phyloP scores from a whole-genome alignment of 1,140 invertebrate species.

The Ooceraea biroi region DNA sequence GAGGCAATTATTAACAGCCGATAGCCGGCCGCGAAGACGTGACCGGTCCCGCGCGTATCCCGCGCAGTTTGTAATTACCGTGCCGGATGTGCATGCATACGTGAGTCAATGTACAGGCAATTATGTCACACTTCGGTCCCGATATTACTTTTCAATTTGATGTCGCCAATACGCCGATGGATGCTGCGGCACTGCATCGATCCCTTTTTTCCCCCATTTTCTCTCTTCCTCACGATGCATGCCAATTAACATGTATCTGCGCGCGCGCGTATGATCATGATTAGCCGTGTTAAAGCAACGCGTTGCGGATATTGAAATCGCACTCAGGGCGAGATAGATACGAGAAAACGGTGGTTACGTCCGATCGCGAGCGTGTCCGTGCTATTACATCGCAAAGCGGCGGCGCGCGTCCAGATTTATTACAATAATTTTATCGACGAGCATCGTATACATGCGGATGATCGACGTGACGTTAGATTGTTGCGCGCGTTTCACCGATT shows the following conservation, averaged over 20 bases:
- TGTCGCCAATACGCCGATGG: slow-evolving; percentile 8
- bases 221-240: too few relatives aligned
- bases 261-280: slow-evolving; percentile 58
- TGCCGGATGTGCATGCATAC: slow-evolving; percentile 62
- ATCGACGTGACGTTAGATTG: neutral
- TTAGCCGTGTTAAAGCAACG: slow-evolving; percentile 66
- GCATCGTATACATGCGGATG: neutral
- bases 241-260: slow-evolving; percentile 65
- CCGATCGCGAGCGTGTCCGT: neutral
- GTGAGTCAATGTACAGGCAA: slow-evolving; percentile 61
- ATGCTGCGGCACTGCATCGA: slow-evolving; percentile 1
- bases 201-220: neutral
- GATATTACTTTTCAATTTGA: slow-evolving; percentile 76
- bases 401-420: neutral
- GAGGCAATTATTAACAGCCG: slow-evolving; percentile 76
- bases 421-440: slow-evolving; percentile 6
- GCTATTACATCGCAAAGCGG: neutral
- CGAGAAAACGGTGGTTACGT: slow-evolving; percentile 36
- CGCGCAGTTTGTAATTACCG: slow-evolving; percentile 70
- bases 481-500: neutral
- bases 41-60: neutral
- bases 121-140: slow-evolving; percentile 73
- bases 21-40: slow-evolving; percentile 51
- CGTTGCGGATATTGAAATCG: slow-evolving; percentile 75
- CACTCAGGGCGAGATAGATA: slow-evolving; percentile 39